Evolutionary conservation across 1,140 invertebrate species (phyloP), one percentile per base, ranked within the genome.

Genomic region (Nasonia longicornis): DNA sequence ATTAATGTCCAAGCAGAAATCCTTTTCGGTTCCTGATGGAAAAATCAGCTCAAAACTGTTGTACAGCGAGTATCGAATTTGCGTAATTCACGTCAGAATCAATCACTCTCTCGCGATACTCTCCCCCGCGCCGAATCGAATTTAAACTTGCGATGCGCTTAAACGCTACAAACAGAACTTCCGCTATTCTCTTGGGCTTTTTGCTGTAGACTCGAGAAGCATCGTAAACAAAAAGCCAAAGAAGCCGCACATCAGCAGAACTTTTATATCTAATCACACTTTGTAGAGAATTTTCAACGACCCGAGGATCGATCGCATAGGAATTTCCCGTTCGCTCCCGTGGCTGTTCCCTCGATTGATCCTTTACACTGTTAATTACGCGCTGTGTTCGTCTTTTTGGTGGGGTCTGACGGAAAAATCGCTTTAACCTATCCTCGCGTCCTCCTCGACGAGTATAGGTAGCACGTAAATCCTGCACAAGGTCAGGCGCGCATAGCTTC

Each of bases 381-480:
- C 26, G 22, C 14, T 8, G 3, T 29, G 26, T 67, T 67, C 11
- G n/a, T 26, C 66, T 0, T 20, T 2, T 26, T 2, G 8, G 42
- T 2, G 2, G 48, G 52, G 16, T 58, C 4, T 7, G 7, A 58
- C 16, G 2, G 0, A 58, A 58, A 58, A 58, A 58, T 58, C 52
- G 52, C 14, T 42, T 71, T 71, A 71, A 26, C 16, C 20, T 38
- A 16, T 71, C 31, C 69, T 71, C 69, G 69, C 12, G 12, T 16
- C 35, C 31, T 71, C 20, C 3, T 71, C 35, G 42, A 29, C 38
- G 71, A 11, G 66, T 11, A 35, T 35, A 67, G 66, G 16, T 20
- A 31, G n/a, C n/a, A n/a, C n/a, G 71, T 73, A 73, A 73, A 73
- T 73, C 42, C 42, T 48, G 42, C 42, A 38, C 42, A 48, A 22